A percentile compares a stretch with the other conserved stretches of the same genome.
Evolutionary conservation across 1,140 invertebrate species (phyloP).

Genomic region (Kradibia gibbosae): DNA sequence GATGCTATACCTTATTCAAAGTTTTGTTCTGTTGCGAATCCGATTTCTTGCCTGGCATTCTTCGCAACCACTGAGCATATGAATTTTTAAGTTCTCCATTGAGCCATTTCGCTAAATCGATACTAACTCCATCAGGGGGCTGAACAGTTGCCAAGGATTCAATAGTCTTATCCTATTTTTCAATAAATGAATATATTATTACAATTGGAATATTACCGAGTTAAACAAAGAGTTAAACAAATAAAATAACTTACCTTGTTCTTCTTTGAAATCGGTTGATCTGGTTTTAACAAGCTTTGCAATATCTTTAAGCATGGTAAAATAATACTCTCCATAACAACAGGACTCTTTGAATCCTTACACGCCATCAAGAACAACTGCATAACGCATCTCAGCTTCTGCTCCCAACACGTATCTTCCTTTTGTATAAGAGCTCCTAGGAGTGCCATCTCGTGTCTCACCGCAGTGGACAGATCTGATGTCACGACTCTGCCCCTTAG

Average conservation of each 20-base stretch:
- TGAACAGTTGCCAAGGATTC: conserved; percentile 72
- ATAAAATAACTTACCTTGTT: conserved; percentile 67
- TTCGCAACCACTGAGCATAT: conserved; percentile 81
- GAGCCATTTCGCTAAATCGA: conserved; percentile 85
- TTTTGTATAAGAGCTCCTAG: conserved; percentile 90
- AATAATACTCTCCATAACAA: conserved; percentile 84
- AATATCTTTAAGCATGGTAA: conserved; percentile 90
- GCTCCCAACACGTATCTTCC: conserved; percentile 96
- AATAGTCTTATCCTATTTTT: conserved; percentile 74
- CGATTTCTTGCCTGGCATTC: conserved; percentile 71
- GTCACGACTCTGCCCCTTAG: conserved; percentile 79
- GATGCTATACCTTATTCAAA: conserved; percentile 60
- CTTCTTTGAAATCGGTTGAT: conserved; percentile 74
- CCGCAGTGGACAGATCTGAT: conserved; percentile 82
- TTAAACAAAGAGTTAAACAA: not conserved
- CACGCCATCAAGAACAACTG: conserved; percentile 85
- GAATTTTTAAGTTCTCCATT: conserved; percentile 81
- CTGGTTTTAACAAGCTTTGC: conserved; percentile 83
- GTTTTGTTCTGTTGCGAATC: conserved; percentile 59
- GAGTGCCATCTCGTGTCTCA: conserved; percentile 90
- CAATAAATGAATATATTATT: not conserved
- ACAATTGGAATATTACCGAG: not conserved
- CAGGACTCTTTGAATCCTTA: conserved; percentile 80
- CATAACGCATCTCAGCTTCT: conserved; percentile 91
- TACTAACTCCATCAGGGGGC: conserved; percentile 77